Evolutionary conservation across 2,797 vertebrate species (phyloP), one percentile per base, ranked within the genome.

Genomic region (Lepilemur ruficaudatus): DNA sequence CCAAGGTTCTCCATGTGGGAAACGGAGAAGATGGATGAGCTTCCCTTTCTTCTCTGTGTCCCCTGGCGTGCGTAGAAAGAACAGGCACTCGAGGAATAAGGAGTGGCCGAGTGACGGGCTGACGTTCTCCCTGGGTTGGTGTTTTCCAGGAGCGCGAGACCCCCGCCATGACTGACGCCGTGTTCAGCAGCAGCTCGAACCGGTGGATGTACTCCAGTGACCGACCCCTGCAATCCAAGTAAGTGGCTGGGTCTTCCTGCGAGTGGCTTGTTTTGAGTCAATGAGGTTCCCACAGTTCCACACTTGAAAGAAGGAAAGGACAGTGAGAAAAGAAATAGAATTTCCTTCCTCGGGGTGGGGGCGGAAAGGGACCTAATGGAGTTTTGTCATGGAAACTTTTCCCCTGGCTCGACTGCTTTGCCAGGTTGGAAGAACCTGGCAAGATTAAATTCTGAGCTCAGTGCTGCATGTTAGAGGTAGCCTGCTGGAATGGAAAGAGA

Each of bases 161-260:
- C 65, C 76, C 32, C 0, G 55, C 41, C 89, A 99, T 99, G 99
- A 99, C 99, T 0, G 97, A 99, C 95, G 96, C 99, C 0, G 98
- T 99, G 93, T 94, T 99, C 96, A 98, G 98, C 4, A 98, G 90
- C 97, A 98, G 98, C 94, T 97, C 98, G 0, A 98, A 97, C 90
- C 98, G 98, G 57, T 99, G 99, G 99, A 98, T 98, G 98, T 98
- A 98, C 73, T 98, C 98, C 18, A 86, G 98, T 0, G 98, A 99
- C 90, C 98, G 98, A 15, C 98, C 98, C 7, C 98, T 98, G 61
- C 98, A 98, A 43, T 94, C 98, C 55, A 97, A 98, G 99, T 99
- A 98, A 98, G 98, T 76, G 2, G 7, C 52, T 2, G 28, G 4
- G 10, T 41, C 52, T 76, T 52, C 59, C 7, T 4, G 72, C 67